phyloP scores from a whole-genome alignment of 2,113 vertebrate species.

The Diglossa brunneiventris region DNA sequence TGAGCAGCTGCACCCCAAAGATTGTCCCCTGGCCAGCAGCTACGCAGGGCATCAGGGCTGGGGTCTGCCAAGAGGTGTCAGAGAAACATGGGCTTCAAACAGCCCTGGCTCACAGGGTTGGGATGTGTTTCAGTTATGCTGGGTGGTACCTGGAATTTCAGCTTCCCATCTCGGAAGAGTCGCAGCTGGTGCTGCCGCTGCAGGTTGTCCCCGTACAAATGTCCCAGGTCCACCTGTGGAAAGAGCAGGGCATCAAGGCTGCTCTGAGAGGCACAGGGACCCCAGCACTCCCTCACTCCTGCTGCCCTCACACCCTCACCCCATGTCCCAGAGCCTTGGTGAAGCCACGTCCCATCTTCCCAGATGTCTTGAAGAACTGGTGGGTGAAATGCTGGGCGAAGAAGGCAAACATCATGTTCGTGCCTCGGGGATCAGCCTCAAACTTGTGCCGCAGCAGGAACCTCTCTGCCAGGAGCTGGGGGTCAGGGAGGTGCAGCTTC shows the following conservation, averaged over 20 bases:
- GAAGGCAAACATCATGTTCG: conserved; percentile 94
- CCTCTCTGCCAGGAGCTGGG: conserved; percentile 71
- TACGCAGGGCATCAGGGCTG: background rate
- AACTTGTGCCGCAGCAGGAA: conserved; percentile 85
- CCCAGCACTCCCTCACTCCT: accelerated
- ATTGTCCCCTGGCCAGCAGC: background rate
- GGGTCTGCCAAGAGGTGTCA: background rate
- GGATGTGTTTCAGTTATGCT: accelerated
- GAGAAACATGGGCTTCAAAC: background rate
- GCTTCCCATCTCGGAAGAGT: conserved; percentile 87
- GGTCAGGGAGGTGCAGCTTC: conserved; percentile 82
- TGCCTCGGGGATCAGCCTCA: conserved; percentile 84
- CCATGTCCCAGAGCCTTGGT: conserved; percentile 90
- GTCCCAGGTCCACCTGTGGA: conserved; percentile 86
- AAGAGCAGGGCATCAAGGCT: background rate
- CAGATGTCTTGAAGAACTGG: conserved; percentile 92
- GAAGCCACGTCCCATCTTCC: conserved; percentile 82
- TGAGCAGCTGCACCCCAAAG: background rate
- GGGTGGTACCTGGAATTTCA: conserved; percentile 88
- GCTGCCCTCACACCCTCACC: conserved; percentile 64
- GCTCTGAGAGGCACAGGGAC: accelerated
- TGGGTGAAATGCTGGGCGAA: conserved; percentile 98
- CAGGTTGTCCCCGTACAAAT: conserved; percentile 89
- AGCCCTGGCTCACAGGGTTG: background rate
- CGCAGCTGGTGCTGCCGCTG: conserved; percentile 84